Evolutionary conservation across 2,113 vertebrate genomes (phyloP).

Genomic region (Morone saxatilis): DNA sequence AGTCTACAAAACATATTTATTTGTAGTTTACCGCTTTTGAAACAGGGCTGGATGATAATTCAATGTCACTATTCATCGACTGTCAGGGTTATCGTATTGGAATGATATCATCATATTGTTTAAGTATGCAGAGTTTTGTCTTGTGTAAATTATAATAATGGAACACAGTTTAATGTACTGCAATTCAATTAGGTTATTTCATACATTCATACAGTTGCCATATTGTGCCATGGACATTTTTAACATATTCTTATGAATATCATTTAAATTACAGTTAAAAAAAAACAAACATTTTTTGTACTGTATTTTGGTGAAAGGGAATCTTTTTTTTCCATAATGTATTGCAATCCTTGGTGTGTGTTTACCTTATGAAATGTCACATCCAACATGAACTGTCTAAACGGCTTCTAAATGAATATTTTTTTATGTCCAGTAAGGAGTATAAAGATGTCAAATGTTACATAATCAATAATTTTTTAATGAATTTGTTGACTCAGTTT

Average conservation of each 20-base stretch:
- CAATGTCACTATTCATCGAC: neutral
- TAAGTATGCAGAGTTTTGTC: no score
- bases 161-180: no score
- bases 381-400: neutral
- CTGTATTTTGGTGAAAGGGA: neutral
- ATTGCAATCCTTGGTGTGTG: neutral
- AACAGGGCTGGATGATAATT: neutral
- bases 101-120: neutral
- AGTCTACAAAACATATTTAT: neutral
- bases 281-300: neutral
- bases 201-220: neutral
- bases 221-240: neutral
- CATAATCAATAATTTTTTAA: neutral
- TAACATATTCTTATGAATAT: neutral
- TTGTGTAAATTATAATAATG: no score
- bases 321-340: neutral
- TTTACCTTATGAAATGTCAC: neutral
- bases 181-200: neutral
- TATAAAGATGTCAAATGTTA: neutral
- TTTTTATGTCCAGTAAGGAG: neutral
- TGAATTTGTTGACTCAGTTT: neutral
- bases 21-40: neutral
- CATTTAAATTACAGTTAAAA: neutral
- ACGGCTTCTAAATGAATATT: neutral
- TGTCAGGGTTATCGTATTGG: neutral